Evolutionary conservation across 2,888 invertebrate genomes (phyloP), one percentile per base, ranked within the genome.

Genomic region (Capitulum mitella): DNA sequence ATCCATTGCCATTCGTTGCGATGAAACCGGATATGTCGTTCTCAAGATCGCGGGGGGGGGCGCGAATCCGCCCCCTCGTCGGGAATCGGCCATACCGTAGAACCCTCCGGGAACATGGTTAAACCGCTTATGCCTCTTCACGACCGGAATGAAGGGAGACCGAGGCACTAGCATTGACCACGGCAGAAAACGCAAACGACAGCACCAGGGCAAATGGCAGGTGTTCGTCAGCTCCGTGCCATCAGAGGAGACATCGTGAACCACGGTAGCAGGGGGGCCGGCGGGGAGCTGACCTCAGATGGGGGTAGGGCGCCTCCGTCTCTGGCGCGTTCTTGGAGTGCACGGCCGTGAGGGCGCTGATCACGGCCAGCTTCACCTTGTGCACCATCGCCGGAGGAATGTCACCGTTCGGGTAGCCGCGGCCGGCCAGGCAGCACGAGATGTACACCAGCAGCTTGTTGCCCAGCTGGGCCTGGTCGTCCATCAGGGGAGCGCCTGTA

Each of bases 381-480:
- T 14, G 90, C 89, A 29, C 46, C 22, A n/a, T 34, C n/a, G 14
- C n/a, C 6, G 29, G 16, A 54, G 80, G 80, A 34, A 94, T 90
- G 83, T 91, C 90, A 0, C 94, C 94, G 78, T 86, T 85, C 0
- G 94, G 94, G 87, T 93, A 95, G 0, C 92, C 92, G 79, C 93
- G 87, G 0, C 94, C 95, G n/a, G 93, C 92, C 81, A 95, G 87
- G 84, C 95, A 95, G 82, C 94, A 93, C 81, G 93, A 93, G 48
- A 94, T 90, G 84, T 95, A 95, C 3, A 95, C 93, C 78, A 96
- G 86, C 82, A 95, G 86, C 81, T 92, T 92, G 84, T 95, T 94
- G 14, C 95, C 95, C 75, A 94, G 87, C 83, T 88, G 88, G 82
- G 91, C 86, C 81, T 84, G 83, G 22, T 82, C 81, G 78, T 84